Base-by-base conservation (phyloP, 2,888 invertebrate species). In the Phalera bucephala region DNA sequence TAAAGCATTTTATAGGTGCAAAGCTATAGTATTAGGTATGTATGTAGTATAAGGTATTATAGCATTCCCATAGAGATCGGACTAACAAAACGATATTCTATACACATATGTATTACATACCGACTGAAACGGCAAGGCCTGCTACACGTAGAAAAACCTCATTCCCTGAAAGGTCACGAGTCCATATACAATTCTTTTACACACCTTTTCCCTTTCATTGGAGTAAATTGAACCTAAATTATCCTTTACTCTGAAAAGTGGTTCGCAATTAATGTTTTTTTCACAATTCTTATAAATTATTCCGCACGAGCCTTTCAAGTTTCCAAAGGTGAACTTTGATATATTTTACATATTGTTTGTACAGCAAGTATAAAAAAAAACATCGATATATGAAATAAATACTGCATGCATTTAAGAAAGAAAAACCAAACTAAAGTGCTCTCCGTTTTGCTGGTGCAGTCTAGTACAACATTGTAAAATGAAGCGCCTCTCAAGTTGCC, bases 41-140 rank as follows among this genome's bases (percentile, higher is more conserved):
- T 17, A 17, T 17, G 5, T 17, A n/a, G n/a, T n/a, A n/a, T n/a
- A n/a, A n/a, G n/a, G 57, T 37, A 50, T 39, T 44, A 46, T 31
- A 48, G 45, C 33, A 52, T 45, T 44, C 48, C 53, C 55, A 68
- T 64, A 58, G 58, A 52, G 48, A 63, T 64, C 56, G 52, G 45
- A 45, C 50, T 44, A 42, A 50, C 59, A 49, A 64, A 70, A 72
- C 60, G 76, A 70, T 79, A 78, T 67, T 78, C 66, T 46, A 52
- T 49, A 17, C n/a, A n/a, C n/a, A n/a, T n/a, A n/a, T n/a, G n/a
- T 17, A 72, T 75, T 70, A 76, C 56, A 63, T 52, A 60, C 51
- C 63, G 57, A 52, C 60, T 61, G 63, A 64, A 57, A 50, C 46
- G 55, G 57, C 56, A 45, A 64, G 52, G 61, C 43, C 50, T 54